Conservation (phyloP, 1,140 invertebrate genomes). For the Aphaenogaster floridana region DNA sequence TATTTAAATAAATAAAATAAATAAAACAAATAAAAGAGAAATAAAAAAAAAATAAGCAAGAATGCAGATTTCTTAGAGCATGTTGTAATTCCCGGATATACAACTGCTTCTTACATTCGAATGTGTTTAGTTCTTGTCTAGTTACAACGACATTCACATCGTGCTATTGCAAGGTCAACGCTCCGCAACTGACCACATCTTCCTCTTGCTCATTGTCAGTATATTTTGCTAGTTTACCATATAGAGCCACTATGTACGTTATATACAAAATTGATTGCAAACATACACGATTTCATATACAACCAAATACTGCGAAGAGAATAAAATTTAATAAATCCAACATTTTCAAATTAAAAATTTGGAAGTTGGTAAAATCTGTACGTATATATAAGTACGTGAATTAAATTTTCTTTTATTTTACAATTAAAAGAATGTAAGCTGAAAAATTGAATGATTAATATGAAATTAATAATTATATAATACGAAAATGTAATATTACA, state of each 20-base stretch:
- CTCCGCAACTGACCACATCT: slow-evolving; percentile 36
- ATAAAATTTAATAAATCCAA: neutral
- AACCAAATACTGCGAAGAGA: neutral
- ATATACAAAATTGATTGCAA: neutral
- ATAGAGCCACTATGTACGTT: neutral
- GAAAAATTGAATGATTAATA: too few relatives aligned
- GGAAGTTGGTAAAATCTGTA: neutral
- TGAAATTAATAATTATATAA: too few relatives aligned
- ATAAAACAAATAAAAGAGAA: neutral
- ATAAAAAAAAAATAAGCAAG: neutral
- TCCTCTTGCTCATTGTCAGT: neutral
- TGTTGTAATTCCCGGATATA: neutral
- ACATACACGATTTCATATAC: neutral
- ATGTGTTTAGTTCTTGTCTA: slow-evolving; percentile 4
- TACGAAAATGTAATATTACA: too few relatives aligned
- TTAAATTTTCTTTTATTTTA: too few relatives aligned
- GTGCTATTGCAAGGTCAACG: slow-evolving; percentile 39
- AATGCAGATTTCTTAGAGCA: neutral
- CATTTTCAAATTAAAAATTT: neutral
- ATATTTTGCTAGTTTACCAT: neutral
- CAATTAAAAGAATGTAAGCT: too few relatives aligned
- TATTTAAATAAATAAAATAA: neutral
- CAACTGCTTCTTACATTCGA: neutral
- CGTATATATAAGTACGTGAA: too few relatives aligned
- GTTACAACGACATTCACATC: neutral